Evolutionary conservation across 2,113 vertebrate genomes (phyloP).

Genomic region (Sylvietta virens): DNA sequence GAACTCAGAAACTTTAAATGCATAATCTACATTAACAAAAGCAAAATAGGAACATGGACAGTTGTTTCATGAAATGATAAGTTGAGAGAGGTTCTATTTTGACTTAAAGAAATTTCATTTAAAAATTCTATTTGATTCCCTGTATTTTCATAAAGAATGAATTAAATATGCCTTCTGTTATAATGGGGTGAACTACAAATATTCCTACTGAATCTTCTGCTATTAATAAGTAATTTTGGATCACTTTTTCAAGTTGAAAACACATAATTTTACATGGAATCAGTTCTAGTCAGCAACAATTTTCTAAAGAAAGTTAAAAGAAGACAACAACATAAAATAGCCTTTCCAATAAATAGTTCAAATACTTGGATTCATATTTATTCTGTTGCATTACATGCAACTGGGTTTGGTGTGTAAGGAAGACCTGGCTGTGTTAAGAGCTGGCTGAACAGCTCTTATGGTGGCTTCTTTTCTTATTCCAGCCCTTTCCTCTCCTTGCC

Average conservation of each 20-base stretch:
- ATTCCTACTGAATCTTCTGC: neutral
- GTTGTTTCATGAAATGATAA: neutral
- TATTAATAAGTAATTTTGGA: neutral
- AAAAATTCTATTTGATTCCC: neutral
- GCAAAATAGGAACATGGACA: neutral
- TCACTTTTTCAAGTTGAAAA: neutral
- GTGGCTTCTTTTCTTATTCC: neutral
- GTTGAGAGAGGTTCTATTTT: neutral
- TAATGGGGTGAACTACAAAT: neutral
- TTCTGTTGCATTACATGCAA: neutral
- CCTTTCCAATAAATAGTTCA: neutral
- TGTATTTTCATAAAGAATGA: neutral
- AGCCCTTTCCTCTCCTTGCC: neutral
- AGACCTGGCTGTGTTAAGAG: no score
- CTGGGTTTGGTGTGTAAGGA: neutral
- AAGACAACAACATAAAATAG: neutral
- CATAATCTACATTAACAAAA: neutral
- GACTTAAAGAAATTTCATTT: neutral
- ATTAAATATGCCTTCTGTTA: neutral
- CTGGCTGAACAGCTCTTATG: neutral
- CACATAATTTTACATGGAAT: neutral
- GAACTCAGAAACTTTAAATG: neutral
- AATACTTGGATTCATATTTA: neutral
- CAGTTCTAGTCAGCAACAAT: neutral
- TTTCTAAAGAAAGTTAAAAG: neutral